Conservation (phyloP, 2,797 vertebrate species). For the Hyperoplus lanceolatus region DNA sequence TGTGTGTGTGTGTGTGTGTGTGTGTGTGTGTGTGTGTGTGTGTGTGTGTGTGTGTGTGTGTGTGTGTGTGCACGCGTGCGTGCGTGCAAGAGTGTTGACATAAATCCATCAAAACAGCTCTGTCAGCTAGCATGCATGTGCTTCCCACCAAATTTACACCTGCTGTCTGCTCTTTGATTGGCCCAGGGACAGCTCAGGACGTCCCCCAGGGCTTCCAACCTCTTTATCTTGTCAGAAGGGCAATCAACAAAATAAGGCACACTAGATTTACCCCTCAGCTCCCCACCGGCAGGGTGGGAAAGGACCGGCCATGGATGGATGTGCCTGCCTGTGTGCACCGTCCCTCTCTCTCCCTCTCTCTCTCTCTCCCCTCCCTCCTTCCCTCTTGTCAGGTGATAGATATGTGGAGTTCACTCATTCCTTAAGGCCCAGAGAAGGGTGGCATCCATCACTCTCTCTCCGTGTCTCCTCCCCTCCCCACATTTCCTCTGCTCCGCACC, state of each 20-base stretch:
- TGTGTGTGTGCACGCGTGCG: too few relatives aligned
- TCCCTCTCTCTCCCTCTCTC: slow-evolving; percentile 11
- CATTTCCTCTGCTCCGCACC: slow-evolving; percentile 42
- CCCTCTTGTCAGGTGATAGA: slow-evolving; percentile 75
- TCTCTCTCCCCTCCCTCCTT: slow-evolving; percentile 8
- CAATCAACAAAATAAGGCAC: slow-evolving; percentile 78
- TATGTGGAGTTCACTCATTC: slow-evolving; percentile 80
- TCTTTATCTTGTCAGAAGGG: slow-evolving; percentile 79
- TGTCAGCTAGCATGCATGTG: slow-evolving; percentile 39
- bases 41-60: not conserved
- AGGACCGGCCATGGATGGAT: slow-evolving; percentile 29
- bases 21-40: slow-evolving; percentile 11
- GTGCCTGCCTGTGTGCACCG: slow-evolving; percentile 11
- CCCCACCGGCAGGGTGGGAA: slow-evolving; percentile 2
- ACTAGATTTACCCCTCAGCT: slow-evolving; percentile 72
- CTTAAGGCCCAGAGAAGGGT: slow-evolving; percentile 73
- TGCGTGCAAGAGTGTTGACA: not conserved
- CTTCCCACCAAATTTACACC: slow-evolving; percentile 60
- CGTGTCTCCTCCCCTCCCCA: slow-evolving; percentile 19
- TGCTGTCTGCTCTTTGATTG: slow-evolving; percentile 61
- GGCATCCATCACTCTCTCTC: slow-evolving; percentile 79
- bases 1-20: slow-evolving; percentile 6
- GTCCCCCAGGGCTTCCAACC: slow-evolving; percentile 47
- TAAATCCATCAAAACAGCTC: slow-evolving; percentile 53
- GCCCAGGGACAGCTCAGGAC: slow-evolving; percentile 53